A percentile compares a stretch with the other conserved stretches of the same genome.
These are phyloP conservation scores for Ageneiosus marmoratus DNA, from an alignment of 2,113 vertebrate species.

Conservation along the genomic window DNA sequence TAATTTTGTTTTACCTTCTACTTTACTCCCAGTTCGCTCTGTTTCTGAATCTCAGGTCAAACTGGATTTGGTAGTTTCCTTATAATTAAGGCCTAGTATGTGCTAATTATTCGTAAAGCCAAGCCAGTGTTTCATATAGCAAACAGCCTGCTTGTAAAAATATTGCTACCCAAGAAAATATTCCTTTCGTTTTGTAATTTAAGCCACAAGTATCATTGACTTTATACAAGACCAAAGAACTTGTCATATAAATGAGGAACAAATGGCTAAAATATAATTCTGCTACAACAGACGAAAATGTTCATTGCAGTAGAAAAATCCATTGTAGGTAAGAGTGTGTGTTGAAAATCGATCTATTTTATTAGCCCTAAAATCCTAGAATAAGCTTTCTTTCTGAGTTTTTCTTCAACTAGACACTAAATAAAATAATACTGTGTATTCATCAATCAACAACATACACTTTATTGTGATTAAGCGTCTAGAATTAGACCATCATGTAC, in stretches of 20 bases:
- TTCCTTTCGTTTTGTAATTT: neutral
- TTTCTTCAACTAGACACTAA: neutral
- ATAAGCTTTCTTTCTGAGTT: neutral
- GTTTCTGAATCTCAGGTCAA: neutral
- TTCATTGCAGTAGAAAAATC: neutral
- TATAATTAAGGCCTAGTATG: neutral
- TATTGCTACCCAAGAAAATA: too few relatives aligned
- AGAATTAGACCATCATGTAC: neutral
- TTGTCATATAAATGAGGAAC: neutral
- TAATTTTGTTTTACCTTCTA: neutral
- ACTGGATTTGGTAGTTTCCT: neutral
- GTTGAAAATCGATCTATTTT: neutral
- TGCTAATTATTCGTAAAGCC: neutral
- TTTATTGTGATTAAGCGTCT: neutral
- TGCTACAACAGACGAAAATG: neutral
- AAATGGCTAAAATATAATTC: neutral
- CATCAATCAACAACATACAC: neutral
- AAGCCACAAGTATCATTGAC: neutral
- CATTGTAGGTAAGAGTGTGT: too few relatives aligned
- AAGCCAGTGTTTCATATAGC: neutral
- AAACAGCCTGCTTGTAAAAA: neutral
- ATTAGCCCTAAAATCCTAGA: neutral
- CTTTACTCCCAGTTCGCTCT: neutral
- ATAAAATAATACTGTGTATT: neutral
- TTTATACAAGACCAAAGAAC: neutral